These are phyloP conservation scores for Aptenodytes patagonicus DNA, from an alignment of 2,113 vertebrate genomes.

Conservation along the genomic window DNA sequence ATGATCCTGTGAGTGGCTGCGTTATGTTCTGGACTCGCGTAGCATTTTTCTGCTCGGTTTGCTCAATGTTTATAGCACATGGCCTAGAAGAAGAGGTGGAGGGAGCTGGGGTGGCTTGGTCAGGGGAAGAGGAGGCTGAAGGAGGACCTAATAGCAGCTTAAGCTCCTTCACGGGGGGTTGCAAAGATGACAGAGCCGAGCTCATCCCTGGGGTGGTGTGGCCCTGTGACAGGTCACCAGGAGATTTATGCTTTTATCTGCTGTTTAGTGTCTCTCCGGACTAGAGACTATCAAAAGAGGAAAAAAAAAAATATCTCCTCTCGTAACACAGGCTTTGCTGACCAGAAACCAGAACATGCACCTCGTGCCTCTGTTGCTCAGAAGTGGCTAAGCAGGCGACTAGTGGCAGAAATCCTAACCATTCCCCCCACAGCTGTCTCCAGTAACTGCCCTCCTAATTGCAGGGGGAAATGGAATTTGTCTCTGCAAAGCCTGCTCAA, in stretches of 20 bases:
- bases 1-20: slow-evolving; percentile 89
- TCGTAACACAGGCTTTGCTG: neutral
- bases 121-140: neutral
- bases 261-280: neutral
- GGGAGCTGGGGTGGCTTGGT: neutral
- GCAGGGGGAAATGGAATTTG: neutral
- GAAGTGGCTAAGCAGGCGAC: neutral
- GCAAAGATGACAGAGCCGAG: neutral
- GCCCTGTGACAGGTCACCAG: neutral
- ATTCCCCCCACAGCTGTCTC: neutral
- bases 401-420: neutral
- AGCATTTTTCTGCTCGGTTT: neutral
- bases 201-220: neutral
- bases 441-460: neutral
- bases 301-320: neutral
- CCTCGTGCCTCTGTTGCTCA: neutral
- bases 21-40: neutral
- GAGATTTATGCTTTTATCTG: neutral
- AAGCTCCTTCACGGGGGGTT: neutral
- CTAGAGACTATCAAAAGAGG: neutral
- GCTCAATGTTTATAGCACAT: neutral
- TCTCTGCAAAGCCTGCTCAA: slow-evolving; percentile 34
- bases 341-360: neutral
- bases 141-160: neutral
- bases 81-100: neutral